Evolutionary conservation across 2,113 vertebrate species (phyloP).

Genomic region (Sterna hirundo): DNA sequence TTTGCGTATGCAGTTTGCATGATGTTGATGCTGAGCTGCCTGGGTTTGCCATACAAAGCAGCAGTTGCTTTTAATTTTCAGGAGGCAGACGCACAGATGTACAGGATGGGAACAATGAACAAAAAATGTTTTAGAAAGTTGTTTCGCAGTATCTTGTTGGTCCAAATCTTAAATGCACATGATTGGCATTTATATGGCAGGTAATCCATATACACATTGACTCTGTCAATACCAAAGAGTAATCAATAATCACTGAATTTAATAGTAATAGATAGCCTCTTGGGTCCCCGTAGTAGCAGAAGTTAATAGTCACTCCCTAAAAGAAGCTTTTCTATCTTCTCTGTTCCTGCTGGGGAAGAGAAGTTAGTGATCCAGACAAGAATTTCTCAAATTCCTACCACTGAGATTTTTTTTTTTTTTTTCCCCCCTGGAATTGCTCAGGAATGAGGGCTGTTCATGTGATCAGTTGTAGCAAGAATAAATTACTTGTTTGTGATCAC

Average conservation of each 20-base stretch:
- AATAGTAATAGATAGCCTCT: background rate
- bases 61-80: background rate
- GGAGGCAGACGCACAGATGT: background rate
- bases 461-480: background rate
- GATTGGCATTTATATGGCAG: background rate
- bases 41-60: background rate
- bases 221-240: background rate
- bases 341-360: background rate
- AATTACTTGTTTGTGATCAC: background rate
- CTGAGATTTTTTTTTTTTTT: background rate
- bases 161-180: background rate
- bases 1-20: background rate
- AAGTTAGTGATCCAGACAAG: background rate
- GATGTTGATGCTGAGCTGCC: background rate
- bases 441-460: background rate
- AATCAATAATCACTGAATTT: slow-evolving; percentile 7
- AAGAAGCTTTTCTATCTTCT: background rate
- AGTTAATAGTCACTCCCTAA: background rate
- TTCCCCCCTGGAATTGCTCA: background rate
- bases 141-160: background rate
- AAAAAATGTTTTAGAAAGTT: background rate
- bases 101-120: background rate
- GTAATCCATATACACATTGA: background rate
- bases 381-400: background rate
- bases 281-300: background rate